phyloP scores from a whole-genome alignment of 2,797 vertebrate species.

The Peromyscus melanophrys region DNA sequence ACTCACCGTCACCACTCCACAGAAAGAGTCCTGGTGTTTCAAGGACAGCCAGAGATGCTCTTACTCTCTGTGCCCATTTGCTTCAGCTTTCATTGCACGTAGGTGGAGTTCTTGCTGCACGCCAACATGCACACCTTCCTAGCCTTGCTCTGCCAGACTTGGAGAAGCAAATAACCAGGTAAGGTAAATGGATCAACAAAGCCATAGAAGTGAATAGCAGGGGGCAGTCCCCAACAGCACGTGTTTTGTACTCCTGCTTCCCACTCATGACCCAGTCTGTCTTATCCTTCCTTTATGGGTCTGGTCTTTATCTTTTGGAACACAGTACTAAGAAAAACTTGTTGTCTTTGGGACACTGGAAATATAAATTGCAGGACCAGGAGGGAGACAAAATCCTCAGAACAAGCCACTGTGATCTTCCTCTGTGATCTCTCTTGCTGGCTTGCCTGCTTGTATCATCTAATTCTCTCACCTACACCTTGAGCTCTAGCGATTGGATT shows the following conservation, averaged over 20 bases:
- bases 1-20: background rate
- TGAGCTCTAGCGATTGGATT: background rate
- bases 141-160: background rate
- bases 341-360: background rate
- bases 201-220: background rate
- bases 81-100: background rate
- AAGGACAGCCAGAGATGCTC: background rate
- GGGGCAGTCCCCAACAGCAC: background rate
- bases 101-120: background rate
- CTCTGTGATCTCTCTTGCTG: rapidly evolving
- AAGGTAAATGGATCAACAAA: background rate
- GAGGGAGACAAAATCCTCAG: background rate
- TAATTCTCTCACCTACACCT: rapidly evolving
- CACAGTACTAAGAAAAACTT: background rate
- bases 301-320: background rate
- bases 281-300: background rate
- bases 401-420: rapidly evolving
- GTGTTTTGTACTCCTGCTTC: background rate
- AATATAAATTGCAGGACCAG: background rate
- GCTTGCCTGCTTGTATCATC: too few relatives aligned
- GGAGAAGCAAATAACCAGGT: background rate
- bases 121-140: rapidly evolving
- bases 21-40: background rate
- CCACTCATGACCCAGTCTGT: background rate
- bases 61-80: background rate